Evolutionary conservation across 2,797 vertebrate genomes (phyloP), one percentile per base, ranked within the genome.

Genomic region (Melanotaenia nigrans): DNA sequence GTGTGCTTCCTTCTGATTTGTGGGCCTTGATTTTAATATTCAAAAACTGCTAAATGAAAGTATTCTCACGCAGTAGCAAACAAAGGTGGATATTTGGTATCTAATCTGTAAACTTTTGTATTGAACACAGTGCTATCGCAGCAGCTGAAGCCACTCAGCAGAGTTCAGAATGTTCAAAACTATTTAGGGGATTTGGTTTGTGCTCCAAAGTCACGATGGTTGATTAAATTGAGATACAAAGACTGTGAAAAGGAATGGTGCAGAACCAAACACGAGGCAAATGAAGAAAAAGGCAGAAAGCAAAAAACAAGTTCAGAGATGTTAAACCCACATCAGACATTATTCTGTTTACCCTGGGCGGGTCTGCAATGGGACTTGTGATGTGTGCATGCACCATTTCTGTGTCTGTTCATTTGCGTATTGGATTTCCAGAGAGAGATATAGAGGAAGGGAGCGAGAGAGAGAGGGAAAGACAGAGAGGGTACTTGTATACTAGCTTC

Each of bases 311-410:
- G 84, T 75, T 71, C 56, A 61, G 81, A 82, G 85, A 87, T 71
- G 81, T 78, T 69, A 25, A 67, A 79, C 11, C 81, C 85, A 89
- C 85, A 87, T 86, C 79, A 90, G 71, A 86, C 75, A 45, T 59
- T 22, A 2, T 51, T 65, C 10, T 58, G 82, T 83, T 87, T 83
- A 82, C 80, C 68, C 64, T 81, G 81, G 85, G 89, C 59, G 82
- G 65, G 71, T 77, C 83, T 45, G 58, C 32, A 38, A 9, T 38
- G 36, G 18, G 35, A 35, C 54, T 67, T 60, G 69, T 61, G 71
- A 47, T 64, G 77, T 47, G 78, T 66, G 58, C 53, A 4, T 1
- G 0, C 16, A 59, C 79, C 68, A 78, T 83, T 82, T 86, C 54
- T 78, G 68, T 75, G 68, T 75, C 66, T 63, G 47, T 28, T 35